Evolutionary conservation across 2,797 vertebrate species (phyloP), one percentile per base, ranked within the genome.

Genomic region (Erpetoichthys calabaricus): DNA sequence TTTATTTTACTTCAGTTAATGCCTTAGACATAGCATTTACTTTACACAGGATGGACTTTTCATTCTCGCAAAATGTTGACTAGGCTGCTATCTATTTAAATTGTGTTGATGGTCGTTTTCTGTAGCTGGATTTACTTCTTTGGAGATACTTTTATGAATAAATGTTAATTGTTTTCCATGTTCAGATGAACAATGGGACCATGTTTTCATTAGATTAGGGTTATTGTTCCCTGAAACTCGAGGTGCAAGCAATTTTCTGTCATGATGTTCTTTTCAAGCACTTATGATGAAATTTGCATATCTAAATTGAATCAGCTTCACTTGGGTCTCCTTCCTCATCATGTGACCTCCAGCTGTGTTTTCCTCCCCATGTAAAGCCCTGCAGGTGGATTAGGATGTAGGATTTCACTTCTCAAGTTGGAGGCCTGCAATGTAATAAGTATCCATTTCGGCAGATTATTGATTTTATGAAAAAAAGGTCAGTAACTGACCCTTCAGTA

Each of bases 231-330:
- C 79, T 74, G 71, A 59, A 80, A 71, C 57, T 67, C 67, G 75
- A 79, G 76, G 78, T 81, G 64, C 68, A 80, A 78, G 84, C 80
- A 74, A 72, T 64, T 46, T 72, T 74, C 59, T 61, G 58, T 65
- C 70, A 73, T 75, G 75, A 77, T 75, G 73, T 68, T 76, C 73
- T 70, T 75, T 83, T 78, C 70, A 78, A 75, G 67, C 64, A 63
- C 70, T 61, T 63, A 66, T 57, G 75, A 80, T 76, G 80, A 72
- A 78, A 90, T 91, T 91, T 88, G 80, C 88, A 91, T 91, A 90
- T 89, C 86, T 88, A 90, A 90, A 91, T 92, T 87, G 80, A 84
- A 89, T 90, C 81, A 82, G 82, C 78, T 72, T 73, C 72, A 78
- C 76, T 84, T 73, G 73, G 72, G 73, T 80, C 79, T 67, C 77